Percentiles rank a stretch among this genome's conserved stretches.
Conservation (phyloP, 2,113 vertebrate genomes). For the Coreoperca whiteheadi region DNA sequence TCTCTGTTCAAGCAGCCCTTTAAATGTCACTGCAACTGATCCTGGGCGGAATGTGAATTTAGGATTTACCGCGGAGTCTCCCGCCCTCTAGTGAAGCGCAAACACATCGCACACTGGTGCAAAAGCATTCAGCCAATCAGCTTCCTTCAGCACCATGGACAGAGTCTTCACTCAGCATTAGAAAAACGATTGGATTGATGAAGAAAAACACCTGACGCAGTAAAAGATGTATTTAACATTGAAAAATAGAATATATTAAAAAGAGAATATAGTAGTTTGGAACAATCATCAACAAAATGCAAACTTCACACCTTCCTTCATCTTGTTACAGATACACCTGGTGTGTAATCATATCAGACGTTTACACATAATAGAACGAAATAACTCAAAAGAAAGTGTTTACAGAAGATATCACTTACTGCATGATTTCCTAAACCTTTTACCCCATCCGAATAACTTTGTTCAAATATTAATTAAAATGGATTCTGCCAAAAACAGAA, state of each 20-base stretch:
- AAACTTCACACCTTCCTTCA: constrained; percentile 29
- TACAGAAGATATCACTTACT: no score
- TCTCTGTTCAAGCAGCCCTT: neutral
- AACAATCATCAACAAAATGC: constrained; percentile 2
- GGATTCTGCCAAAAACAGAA: no score
- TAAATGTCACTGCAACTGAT: fast-evolving
- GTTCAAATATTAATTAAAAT: no score
- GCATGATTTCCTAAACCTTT: no score
- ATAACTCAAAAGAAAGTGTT: no score
- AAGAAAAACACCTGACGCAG: fast-evolving
- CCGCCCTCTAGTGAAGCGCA: constrained; percentile 55
- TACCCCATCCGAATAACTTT: no score
- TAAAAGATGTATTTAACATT: neutral
- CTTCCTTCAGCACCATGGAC: constrained; percentile 78
- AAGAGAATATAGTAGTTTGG: neutral
- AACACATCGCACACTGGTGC: neutral
- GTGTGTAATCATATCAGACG: no score
- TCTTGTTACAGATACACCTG: neutral
- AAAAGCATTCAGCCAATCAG: constrained; percentile 3
- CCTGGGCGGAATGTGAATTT: fast-evolving
- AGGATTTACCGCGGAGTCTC: constrained; percentile 27
- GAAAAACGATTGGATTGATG: neutral
- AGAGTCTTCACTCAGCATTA: constrained; percentile 42
- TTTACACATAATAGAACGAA: no score
- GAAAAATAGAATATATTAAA: constrained; percentile 61